Base-by-base conservation (phyloP, 2,113 vertebrate genomes). In the Pedetes capensis region DNA sequence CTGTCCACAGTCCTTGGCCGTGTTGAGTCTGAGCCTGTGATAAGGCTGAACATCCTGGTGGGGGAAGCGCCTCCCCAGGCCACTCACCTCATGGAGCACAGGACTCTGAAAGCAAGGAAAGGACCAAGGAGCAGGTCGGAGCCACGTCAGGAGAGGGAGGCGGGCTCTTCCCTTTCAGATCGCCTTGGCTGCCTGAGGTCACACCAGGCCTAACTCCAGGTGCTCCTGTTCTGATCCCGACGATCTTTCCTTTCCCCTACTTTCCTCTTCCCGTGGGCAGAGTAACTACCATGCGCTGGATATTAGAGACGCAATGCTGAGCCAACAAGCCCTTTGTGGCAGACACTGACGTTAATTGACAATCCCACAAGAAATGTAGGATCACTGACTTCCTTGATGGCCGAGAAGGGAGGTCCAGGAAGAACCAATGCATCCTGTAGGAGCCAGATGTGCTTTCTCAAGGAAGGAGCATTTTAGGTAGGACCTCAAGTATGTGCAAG, bases 281-380 rank as follows among this genome's bases (percentile, higher is more conserved):
- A 51, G 6, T 0, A 1, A 57, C 51, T 66, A 29, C 17, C 16
- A 7, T 37, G 37, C 8, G n/a, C 34, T 44, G 71, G 61, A n/a
- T 6, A 9, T 27, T 27, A 1, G 29, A 37, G 34, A 27, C n/a
- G 1, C 42, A 44, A 0, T 6, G 53, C 5, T 17, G 64, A 69
- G 27, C 22, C 1, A 71, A 14, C 12, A 5, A 57, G 13, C 49
- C 29, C 37, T 18, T 34, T 20, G 10, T 7, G 1, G 7, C 47
- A 37, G 51, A 79, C 71, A 37, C 27, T 6, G 10, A 3, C 42
- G 22, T 13, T 27, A 53, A 55, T 59, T 18, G 5, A 14, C 4
- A 18, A 3, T 3, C 37, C 53, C 71, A 12, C 66, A 57, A 39
- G n/a, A 9, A 47, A 59, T 3, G 0, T 17, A 18, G 22, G 29